phyloP scores from a whole-genome alignment of 2,113 vertebrate genomes.

The Myxocyprinus asiaticus region DNA sequence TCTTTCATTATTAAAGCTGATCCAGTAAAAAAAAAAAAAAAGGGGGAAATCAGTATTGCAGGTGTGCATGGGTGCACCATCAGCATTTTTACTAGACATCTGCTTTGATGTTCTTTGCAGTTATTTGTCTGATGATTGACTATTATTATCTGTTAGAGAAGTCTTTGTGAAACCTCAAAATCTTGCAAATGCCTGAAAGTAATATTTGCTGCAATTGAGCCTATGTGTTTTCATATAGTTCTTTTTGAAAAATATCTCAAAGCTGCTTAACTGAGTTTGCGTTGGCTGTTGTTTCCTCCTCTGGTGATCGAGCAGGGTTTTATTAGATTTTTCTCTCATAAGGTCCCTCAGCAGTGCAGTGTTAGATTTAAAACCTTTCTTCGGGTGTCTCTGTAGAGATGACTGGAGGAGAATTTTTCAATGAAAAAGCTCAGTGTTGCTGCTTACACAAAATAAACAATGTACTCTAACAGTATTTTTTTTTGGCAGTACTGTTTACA shows the following conservation, averaged over 20 bases:
- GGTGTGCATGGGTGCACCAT: background rate
- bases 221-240: background rate
- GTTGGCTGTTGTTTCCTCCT: slow-evolving; percentile 4
- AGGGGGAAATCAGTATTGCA: background rate
- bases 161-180: background rate
- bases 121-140: background rate
- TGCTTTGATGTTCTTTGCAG: background rate
- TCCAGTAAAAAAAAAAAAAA: background rate
- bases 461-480: too few species aligned
- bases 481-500: too few species aligned
- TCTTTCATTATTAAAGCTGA: slow-evolving; percentile 19
- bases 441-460: too few species aligned
- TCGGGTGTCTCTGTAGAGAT: background rate
- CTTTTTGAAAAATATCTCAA: slow-evolving; percentile 11
- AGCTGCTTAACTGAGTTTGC: slow-evolving; percentile 9
- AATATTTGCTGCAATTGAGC: background rate
- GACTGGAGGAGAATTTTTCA: too few species aligned
- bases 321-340: slow-evolving; percentile 40
- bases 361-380: slow-evolving; percentile 38
- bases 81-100: background rate
- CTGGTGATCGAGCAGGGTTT: slow-evolving; percentile 30
- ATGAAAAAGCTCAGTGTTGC: too few species aligned
- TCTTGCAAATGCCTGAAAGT: slow-evolving; percentile 3
- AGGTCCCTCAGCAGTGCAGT: slow-evolving; percentile 24
- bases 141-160: background rate